Evolutionary conservation across 2,888 invertebrate genomes (phyloP).

Genomic region (Drosophila aldrichi): DNA sequence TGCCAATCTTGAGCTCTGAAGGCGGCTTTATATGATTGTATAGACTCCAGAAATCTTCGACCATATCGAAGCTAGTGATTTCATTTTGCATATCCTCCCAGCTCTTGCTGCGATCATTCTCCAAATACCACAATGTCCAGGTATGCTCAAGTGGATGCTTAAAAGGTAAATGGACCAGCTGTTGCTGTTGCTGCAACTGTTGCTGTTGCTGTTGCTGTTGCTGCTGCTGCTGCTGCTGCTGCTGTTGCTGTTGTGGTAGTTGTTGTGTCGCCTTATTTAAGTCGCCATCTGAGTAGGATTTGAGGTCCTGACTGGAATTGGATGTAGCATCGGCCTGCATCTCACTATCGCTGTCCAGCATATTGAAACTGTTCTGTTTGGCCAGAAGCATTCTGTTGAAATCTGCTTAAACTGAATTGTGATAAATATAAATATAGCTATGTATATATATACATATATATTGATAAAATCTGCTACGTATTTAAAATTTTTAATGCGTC

Average conservation of each 20-base stretch:
- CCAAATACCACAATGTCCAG: constrained; percentile 99
- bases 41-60: constrained; percentile 99
- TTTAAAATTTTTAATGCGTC: constrained; percentile 19
- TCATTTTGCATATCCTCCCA: constrained; percentile 98
- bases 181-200: constrained; percentile 5
- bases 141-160: constrained; percentile 97
- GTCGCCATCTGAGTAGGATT: constrained; percentile 36
- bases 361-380: constrained; percentile 46
- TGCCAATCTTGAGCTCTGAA: constrained; percentile 90
- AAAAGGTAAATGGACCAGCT: constrained; percentile 78
- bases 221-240: not conserved
- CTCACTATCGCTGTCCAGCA: constrained; percentile 48
- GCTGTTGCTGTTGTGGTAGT: not conserved
- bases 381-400: constrained; percentile 35
- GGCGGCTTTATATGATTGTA: constrained; percentile 94
- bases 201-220: not conserved
- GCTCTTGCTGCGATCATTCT: constrained; percentile 92
- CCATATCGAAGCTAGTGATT: constrained; percentile 96
- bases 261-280: constrained; percentile 1
- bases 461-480: constrained; percentile 6
- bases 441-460: not conserved
- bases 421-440: not conserved
- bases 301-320: constrained; percentile 41
- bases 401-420: not conserved
- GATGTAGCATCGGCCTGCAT: constrained; percentile 38